Base-by-base conservation (phyloP, 2,113 vertebrate species). In the Leucosticte australis region DNA sequence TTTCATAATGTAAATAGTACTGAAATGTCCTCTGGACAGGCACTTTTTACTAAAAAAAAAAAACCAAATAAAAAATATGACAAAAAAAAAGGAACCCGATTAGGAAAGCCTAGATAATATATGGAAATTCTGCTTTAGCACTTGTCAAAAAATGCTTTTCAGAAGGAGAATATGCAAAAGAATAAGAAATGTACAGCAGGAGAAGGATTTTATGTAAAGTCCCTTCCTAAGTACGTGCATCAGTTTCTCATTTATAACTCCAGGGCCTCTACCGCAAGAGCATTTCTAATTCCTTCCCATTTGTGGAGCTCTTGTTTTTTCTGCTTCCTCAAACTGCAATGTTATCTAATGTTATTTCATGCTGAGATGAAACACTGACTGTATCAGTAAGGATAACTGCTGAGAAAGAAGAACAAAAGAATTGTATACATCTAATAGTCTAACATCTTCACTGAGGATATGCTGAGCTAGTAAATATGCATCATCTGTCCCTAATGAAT, bases 271-370 rank as follows among this genome's bases (percentile, higher is more conserved):
- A 53, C 77, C 94, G 78, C 53, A 90, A 95, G 63, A 91, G 85
- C 82, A 94, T 97, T 97, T 97, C 95, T 95, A 96, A 97, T 97
- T 97, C 94, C 90, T 96, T 97, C 83, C 94, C 89, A 93, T 95
- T 97, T 91, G 93, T 82, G 95, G 75, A 97, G 68, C 15, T 60
- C 67, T 97, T 92, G 90, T 96, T 97, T 97, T 97, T 92, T 92
- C 92, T 15, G 1, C 83, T 94, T 96, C 94, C 68, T 93, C 90
- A 75, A 86, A 96, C 95, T 82, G 76, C 59, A 83, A 57, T 86
- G 78, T 96, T 98, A 96, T 97, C 92, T 97, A 97, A 98, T 95
- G 75, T 91, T 97, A 96, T 97, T 98, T 97, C 97, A 96, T 80
- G 96, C 96, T 96, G 97, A 94, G 97, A 97, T 96, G 89, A 98